Evolutionary conservation across 2,113 vertebrate genomes (phyloP).

Genomic region (Ophiodon elongatus): DNA sequence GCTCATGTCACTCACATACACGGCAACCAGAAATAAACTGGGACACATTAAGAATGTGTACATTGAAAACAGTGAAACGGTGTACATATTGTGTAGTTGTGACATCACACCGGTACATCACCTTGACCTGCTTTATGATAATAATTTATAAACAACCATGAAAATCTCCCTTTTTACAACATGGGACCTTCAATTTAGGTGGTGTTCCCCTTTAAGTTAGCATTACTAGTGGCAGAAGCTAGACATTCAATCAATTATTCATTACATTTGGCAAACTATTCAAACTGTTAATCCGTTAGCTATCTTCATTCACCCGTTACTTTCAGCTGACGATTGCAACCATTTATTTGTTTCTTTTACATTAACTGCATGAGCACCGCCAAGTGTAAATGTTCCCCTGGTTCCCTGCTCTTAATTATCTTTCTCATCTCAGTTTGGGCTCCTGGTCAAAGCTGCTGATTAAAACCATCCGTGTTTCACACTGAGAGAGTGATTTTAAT

Average conservation of each 20-base stretch:
- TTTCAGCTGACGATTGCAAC: background rate
- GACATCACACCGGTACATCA: background rate
- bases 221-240: background rate
- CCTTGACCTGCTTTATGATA: background rate
- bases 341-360: background rate
- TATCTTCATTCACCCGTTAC: background rate
- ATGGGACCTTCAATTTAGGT: background rate
- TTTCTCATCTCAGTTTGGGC: background rate
- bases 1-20: background rate
- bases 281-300: background rate
- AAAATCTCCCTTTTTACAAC: background rate
- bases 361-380: background rate
- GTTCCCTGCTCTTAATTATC: background rate
- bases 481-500: slow-evolving; percentile 20
- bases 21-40: background rate
- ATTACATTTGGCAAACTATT: background rate
- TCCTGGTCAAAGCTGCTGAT: background rate
- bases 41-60: background rate
- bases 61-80: background rate
- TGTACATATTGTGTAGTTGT: background rate
- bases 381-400: background rate
- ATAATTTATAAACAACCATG: background rate
- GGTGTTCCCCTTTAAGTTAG: background rate
- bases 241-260: background rate
- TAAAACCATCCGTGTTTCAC: background rate